These are phyloP conservation scores for Alentia gelatinosa DNA, from an alignment of 2,888 invertebrate genomes.

Conservation along the genomic window DNA sequence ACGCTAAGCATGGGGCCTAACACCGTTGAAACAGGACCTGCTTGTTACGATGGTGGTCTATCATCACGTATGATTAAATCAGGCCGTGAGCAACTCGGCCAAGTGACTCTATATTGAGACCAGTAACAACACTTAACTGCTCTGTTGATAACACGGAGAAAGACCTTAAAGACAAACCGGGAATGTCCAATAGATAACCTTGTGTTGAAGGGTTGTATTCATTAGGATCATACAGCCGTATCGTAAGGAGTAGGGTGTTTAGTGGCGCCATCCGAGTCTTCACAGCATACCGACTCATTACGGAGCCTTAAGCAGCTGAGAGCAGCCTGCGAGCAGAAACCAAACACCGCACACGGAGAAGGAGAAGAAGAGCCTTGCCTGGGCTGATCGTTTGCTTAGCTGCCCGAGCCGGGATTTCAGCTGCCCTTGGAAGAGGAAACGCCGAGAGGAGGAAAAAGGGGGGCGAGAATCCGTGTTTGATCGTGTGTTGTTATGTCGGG, in stretches of 20 bases:
- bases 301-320: background rate
- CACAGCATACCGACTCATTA: background rate
- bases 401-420: background rate
- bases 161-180: too few species aligned
- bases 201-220: too few species aligned
- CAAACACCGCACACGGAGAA: background rate
- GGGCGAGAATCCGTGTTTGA: slow-evolving; percentile 26
- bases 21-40: background rate
- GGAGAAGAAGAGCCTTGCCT: background rate
- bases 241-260: background rate
- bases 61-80: background rate
- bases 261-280: background rate
- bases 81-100: background rate
- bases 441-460: background rate
- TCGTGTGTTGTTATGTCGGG: slow-evolving; percentile 2
- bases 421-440: slow-evolving; percentile 33
- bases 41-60: background rate
- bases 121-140: too few species aligned
- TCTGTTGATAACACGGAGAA: too few species aligned
- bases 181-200: too few species aligned
- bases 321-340: slow-evolving; percentile 6
- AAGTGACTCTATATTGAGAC: too few species aligned
- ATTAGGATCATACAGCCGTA: too few species aligned
- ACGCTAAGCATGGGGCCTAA: too few species aligned
- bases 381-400: slow-evolving; percentile 23